A percentile compares a stretch with the other conserved stretches of the same genome.
These are phyloP conservation scores for Rhingia campestris DNA, from an alignment of 2,888 invertebrate genomes.

Conservation along the genomic window DNA sequence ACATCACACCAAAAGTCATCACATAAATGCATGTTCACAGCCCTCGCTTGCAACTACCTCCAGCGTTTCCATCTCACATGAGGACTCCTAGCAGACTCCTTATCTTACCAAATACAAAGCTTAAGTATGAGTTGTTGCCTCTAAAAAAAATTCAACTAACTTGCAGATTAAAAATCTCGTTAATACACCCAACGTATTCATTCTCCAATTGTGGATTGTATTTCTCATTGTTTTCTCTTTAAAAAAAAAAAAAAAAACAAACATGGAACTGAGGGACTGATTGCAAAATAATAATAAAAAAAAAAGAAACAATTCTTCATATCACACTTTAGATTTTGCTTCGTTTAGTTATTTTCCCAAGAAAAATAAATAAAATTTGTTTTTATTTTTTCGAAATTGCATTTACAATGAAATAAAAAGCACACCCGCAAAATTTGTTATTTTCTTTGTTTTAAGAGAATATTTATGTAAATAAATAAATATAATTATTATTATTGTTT, in stretches of 20 bases:
- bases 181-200: background rate
- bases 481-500: constrained; percentile 18
- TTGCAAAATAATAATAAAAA: constrained; percentile 22
- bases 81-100: background rate
- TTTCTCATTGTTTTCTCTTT: constrained; percentile 1
- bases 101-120: background rate
- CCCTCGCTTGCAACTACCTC: too few relatives aligned
- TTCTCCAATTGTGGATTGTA: background rate
- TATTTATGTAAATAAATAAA: constrained; percentile 68
- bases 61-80: too few relatives aligned
- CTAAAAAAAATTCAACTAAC: background rate
- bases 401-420: constrained; percentile 27
- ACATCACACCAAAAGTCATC: too few relatives aligned
- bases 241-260: too few relatives aligned
- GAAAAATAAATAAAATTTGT: background rate
- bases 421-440: constrained; percentile 43
- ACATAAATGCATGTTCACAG: too few relatives aligned
- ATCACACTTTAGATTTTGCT: constrained; percentile 50
- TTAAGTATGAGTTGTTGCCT: background rate
- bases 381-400: constrained; percentile 28
- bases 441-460: constrained; percentile 71
- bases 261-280: constrained; percentile 62
- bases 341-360: constrained; percentile 7
- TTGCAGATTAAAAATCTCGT: background rate
- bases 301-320: constrained; percentile 42